Conservation (phyloP, 2,113 vertebrate species). For the Chlorodrepanis virens region DNA sequence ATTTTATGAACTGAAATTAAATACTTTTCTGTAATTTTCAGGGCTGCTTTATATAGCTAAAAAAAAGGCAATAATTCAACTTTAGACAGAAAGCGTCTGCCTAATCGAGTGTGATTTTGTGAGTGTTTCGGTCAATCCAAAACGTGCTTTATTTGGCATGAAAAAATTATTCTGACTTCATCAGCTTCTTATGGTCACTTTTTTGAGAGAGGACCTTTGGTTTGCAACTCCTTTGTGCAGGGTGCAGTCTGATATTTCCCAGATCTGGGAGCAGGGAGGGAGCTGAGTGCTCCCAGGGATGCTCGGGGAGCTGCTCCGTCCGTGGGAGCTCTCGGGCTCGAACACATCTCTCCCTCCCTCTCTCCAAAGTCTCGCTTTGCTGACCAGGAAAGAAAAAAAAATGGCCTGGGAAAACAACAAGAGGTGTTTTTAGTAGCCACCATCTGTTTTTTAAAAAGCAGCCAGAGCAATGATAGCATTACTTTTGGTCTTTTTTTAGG, state of each 20-base stretch:
- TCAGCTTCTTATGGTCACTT: neutral
- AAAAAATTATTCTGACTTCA: neutral
- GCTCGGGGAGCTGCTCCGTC: neutral
- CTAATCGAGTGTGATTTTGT: neutral
- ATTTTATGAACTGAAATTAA: neutral
- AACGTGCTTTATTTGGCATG: neutral
- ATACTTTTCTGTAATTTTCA: neutral
- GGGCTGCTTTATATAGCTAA: neutral
- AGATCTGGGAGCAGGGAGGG: neutral
- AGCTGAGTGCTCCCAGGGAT: accelerated
- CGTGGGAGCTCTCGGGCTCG: neutral
- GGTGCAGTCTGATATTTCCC: neutral
- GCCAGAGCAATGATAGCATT: neutral
- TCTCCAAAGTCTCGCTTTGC: neutral
- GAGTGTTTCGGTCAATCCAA: neutral
- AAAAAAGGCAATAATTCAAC: neutral
- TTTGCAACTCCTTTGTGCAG: accelerated
- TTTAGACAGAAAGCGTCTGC: neutral
- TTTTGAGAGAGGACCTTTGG: neutral
- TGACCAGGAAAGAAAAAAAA: neutral
- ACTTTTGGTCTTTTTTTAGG: neutral
- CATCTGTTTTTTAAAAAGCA: constrained; percentile 5
- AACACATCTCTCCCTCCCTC: neutral
- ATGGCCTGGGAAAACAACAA: neutral
- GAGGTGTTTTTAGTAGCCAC: neutral